Conservation (phyloP, 1,140 invertebrate species). For the Drosophila navojoa region DNA sequence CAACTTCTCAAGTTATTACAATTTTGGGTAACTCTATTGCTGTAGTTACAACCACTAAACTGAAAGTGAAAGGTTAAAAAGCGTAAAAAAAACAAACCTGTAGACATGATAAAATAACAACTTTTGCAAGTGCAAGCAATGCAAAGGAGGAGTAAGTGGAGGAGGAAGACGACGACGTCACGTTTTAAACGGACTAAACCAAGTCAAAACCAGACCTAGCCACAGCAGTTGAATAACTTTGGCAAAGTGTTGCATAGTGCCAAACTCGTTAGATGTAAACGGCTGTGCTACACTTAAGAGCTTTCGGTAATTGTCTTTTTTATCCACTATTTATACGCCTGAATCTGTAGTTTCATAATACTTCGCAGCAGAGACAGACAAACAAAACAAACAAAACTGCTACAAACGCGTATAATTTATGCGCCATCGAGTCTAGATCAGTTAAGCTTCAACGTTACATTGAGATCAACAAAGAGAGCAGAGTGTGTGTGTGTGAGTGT, state of each 20-base stretch:
- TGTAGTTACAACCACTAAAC: background rate
- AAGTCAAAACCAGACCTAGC: constrained; percentile 4
- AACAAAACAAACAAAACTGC: constrained; percentile 26
- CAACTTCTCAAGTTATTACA: background rate
- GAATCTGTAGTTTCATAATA: constrained; percentile 27
- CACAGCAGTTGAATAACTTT: background rate
- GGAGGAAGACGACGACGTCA: constrained; percentile 5
- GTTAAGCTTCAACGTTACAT: too few relatives aligned
- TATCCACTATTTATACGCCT: background rate
- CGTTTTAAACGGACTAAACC: constrained; percentile 20
- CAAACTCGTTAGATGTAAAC: too few relatives aligned
- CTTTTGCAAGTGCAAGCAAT: constrained; percentile 34
- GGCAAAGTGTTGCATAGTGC: background rate
- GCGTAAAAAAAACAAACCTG: constrained; percentile 22
- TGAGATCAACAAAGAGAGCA: constrained; percentile 24
- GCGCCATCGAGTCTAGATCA: constrained; percentile 22
- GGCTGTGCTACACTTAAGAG: background rate
- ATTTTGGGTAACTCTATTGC: background rate
- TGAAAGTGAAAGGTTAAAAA: constrained; percentile 75
- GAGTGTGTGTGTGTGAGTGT: too few relatives aligned
- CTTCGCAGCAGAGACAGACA: background rate
- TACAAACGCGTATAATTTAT: constrained; percentile 27
- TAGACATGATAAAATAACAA: constrained; percentile 36
- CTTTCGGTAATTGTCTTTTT: background rate
- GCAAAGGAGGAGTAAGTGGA: background rate